Base-by-base conservation (phyloP, 2,113 vertebrate genomes). In the Callaeas wilsoni region DNA sequence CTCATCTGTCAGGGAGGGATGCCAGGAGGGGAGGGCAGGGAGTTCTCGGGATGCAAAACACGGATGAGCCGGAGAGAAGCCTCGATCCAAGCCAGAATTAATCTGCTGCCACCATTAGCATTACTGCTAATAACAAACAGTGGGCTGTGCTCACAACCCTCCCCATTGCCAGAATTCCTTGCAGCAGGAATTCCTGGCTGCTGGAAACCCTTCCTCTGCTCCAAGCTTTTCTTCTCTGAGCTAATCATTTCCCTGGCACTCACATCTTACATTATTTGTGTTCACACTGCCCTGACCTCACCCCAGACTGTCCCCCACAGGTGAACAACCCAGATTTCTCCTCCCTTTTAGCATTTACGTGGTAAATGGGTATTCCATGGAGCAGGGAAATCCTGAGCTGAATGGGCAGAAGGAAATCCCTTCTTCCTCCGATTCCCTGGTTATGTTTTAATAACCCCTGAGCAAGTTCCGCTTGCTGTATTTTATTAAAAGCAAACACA, bases 401-500 rank as follows among this genome's bases (percentile, higher is more conserved):
- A 25, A 32, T 2, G 16, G 27, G 57, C 39, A 60, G 55, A 33
- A 80, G 50, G 64, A 56, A 96, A 83, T 73, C 74, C 57, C 57
- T 53, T 26, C 67, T 59, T 64, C 63, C 70, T 33, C 29, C 16
- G 12, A 25, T 69, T 65, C 21, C 62, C 90, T 87, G 65, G 41
- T 16, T 60, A 6, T 25, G 62, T 73, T 82, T 89, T 82, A 77
- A 95, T 94, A 89, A 76, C 11, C 27, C 22, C 55, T 10, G 23
- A 13, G 62, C 77, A 49, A 81, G 67, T 33, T 52, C 75, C 0
- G 5, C 91, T 59, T 29, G 76, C 64, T 65, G 84, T 46, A 6
- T 78, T 85, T 93, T 79, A 96, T 95, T 87, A 93, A 96, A 91
- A 55, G 86, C 70, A 96, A 95, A 95, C 74, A 87, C 69, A 21